phyloP scores from a whole-genome alignment of 2,797 vertebrate species.

The Rhadinocentrus ornatus region DNA sequence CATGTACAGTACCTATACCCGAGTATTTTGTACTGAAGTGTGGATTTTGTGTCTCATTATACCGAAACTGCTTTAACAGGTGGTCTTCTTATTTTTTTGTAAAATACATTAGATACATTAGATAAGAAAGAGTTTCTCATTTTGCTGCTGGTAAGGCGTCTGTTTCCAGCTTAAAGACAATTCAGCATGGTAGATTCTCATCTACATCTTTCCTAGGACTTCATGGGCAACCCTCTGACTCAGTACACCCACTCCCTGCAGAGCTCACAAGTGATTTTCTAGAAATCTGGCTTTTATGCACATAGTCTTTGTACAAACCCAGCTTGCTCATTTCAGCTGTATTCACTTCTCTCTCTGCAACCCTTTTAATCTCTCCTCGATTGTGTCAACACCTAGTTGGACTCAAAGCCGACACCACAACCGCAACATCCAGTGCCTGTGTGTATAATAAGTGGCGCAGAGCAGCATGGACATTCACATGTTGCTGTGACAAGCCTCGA shows the following conservation, averaged over 20 bases:
- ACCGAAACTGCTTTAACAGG: not conserved
- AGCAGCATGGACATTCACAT: conserved; percentile 2
- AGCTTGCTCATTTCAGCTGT: not conserved
- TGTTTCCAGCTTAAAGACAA: not conserved
- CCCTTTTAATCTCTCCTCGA: conserved; percentile 7
- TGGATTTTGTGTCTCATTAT: not conserved
- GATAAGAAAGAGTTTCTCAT: not conserved
- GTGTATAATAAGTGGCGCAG: conserved; percentile 23
- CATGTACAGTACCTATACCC: not conserved
- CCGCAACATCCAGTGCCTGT: conserved; percentile 13
- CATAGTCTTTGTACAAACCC: conserved; percentile 4
- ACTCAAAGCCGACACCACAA: not conserved
- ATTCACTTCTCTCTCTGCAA: not conserved
- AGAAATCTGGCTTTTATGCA: conserved; percentile 27
- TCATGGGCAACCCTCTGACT: conserved; percentile 57
- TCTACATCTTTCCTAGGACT: conserved; percentile 30
- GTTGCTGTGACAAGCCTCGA: conserved; percentile 36
- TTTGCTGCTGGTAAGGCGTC: not conserved
- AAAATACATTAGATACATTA: too few species aligned
- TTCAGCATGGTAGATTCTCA: conserved; percentile 21
- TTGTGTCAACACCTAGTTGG: conserved; percentile 7
- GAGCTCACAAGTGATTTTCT: conserved; percentile 34
- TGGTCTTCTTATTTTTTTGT: too few species aligned
- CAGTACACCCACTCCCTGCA: conserved; percentile 44
- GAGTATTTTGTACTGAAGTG: not conserved